These are phyloP conservation scores for Conus betulinus DNA, from an alignment of 1,140 invertebrate species.

Conservation along the genomic window DNA sequence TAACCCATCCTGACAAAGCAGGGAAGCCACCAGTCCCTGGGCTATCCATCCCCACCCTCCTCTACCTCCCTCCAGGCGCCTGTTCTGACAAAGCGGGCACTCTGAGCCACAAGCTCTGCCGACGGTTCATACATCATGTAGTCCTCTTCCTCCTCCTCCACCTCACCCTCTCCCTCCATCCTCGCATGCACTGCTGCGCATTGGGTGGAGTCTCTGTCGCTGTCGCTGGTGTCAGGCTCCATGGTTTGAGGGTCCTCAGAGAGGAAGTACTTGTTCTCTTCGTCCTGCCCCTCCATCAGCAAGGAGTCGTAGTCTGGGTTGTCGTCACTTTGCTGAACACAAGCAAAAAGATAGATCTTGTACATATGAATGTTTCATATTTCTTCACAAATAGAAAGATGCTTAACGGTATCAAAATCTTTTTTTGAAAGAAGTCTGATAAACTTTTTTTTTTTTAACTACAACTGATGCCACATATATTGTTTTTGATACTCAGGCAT, in stretches of 20 bases:
- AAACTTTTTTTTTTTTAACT: too few relatives aligned
- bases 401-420: too few relatives aligned
- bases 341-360: neutral
- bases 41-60: neutral
- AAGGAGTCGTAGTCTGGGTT: slow-evolving; percentile 89
- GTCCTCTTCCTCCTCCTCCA: slow-evolving; percentile 29
- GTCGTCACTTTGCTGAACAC: slow-evolving; percentile 58
- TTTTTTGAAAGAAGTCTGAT: too few relatives aligned
- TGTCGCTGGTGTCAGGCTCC: neutral
- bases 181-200: neutral
- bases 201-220: neutral
- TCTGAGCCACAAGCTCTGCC: slow-evolving; percentile 12
- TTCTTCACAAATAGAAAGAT: neutral
- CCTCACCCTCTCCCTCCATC: neutral
- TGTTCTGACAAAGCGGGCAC: neutral
- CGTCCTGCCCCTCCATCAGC: slow-evolving; percentile 83
- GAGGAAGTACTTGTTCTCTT: slow-evolving; percentile 93
- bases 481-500: too few relatives aligned
- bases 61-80: slow-evolving; percentile 3
- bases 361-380: neutral
- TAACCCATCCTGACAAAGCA: too few relatives aligned
- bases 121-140: slow-evolving; percentile 31
- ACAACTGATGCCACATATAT: too few relatives aligned
- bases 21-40: too few relatives aligned
- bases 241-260: slow-evolving; percentile 80